phyloP scores from a whole-genome alignment of 2,797 vertebrate genomes.

The Taenioides sp. region DNA sequence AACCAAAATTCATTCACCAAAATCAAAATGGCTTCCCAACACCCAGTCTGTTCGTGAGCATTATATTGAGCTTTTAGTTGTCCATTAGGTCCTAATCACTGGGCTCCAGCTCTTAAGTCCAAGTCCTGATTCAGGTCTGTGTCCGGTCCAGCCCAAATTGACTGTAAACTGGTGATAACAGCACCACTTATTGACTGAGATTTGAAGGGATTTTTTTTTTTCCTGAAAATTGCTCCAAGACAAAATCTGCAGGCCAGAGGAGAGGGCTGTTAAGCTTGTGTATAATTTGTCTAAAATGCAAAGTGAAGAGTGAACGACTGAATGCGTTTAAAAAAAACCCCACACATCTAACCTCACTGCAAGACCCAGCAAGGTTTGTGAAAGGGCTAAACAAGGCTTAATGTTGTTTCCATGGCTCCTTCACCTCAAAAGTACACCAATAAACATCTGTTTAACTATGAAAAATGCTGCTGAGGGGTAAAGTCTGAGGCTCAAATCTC shows the following conservation, averaged over 20 bases:
- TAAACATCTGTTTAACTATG: slow-evolving; percentile 31
- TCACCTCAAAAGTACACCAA: slow-evolving; percentile 51
- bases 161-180: slow-evolving; percentile 70
- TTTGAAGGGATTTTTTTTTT: slow-evolving; percentile 23
- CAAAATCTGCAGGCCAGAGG: slow-evolving; percentile 41
- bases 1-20: slow-evolving; percentile 46
- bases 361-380: slow-evolving; percentile 8
- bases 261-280: slow-evolving; percentile 17
- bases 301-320: slow-evolving; percentile 23
- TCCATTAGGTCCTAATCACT: slow-evolving; percentile 28
- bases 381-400: slow-evolving; percentile 49
- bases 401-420: slow-evolving; percentile 51
- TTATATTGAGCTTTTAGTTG: slow-evolving; percentile 44
- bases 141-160: slow-evolving; percentile 34
- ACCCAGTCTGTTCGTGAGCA: slow-evolving; percentile 54
- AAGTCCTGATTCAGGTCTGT: slow-evolving; percentile 32
- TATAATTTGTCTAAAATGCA: slow-evolving; percentile 42
- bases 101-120: slow-evolving; percentile 29
- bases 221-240: slow-evolving; percentile 57
- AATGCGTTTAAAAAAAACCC: slow-evolving; percentile 9
- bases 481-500: slow-evolving; percentile 45
- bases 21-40: slow-evolving; percentile 38
- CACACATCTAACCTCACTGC: slow-evolving; percentile 25
- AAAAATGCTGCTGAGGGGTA: slow-evolving; percentile 44
- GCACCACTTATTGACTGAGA: slow-evolving; percentile 59